Evolutionary conservation across 2,797 vertebrate genomes (phyloP), one percentile per base, ranked within the genome.

Genomic region (Megalops cyprinoides): DNA sequence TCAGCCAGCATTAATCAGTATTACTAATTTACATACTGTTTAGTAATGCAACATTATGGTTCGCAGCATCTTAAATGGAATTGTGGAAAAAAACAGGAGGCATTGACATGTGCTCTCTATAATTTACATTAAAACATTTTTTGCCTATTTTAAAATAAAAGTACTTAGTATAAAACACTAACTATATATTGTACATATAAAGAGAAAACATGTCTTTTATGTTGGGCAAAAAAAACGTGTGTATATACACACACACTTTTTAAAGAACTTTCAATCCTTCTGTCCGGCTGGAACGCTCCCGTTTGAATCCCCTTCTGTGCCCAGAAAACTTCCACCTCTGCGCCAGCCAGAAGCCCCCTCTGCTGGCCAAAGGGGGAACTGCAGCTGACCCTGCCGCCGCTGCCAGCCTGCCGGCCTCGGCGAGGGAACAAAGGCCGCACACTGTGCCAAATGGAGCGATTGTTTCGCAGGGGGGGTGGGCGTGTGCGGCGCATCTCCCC

Each of bases 341-440:
- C 74, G 71, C 79, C 69, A 53, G 7, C 37, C 73, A 46, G 67
- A 18, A 58, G 62, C 83, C 67, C 60, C 92, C 92, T 94, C 93
- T 94, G 85, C 92, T 91, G 94, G 90, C 74, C 67, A 28, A 1
- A 79, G 51, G 1, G 4, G 44, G 86, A 89, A 92, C 73, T 89
- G 81, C 87, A 90, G 81, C 83, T 92, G 90, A 92, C 92, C 91
- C 89, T 81, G 87, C 58, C 81, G 80, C 78, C 9, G 48, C 55
- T 75, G 77, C 74, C 74, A 84, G 37, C 84, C 85, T 76, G 82
- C 79, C 86, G 86, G 80, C 84, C 83, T 87, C 87, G 87, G 87
- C 87, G 82, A 88, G 87, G 87, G 89, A 92, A 93, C 89, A 93
- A 94, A 93, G 91, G 89, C 85, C 84, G 84, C 84, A 82, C 34